phyloP scores from a whole-genome alignment of 1,140 invertebrate species.

The Heliothis virescens region DNA sequence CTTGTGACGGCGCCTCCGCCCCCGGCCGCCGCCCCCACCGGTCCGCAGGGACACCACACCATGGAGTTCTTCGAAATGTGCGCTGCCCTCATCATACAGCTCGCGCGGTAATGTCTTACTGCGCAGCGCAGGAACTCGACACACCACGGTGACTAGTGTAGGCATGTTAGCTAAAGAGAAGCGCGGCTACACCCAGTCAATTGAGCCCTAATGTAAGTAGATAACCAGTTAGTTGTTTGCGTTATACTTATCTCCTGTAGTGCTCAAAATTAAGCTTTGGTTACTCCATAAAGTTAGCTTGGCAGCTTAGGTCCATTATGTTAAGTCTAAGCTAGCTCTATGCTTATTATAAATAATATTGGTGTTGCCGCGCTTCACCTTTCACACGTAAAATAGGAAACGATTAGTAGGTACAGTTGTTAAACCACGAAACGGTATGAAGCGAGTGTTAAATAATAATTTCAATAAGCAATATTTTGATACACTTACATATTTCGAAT shows the following conservation, averaged over 20 bases:
- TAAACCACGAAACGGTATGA: slow-evolving; percentile 25
- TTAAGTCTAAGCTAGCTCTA: neutral
- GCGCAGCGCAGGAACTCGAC: neutral
- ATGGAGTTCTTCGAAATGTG: slow-evolving; percentile 99
- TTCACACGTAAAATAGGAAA: neutral
- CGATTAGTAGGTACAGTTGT: slow-evolving; percentile 1
- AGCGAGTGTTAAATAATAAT: slow-evolving; percentile 27
- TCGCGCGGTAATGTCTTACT: slow-evolving; percentile 92
- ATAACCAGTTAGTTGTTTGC: neutral
- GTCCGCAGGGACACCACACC: slow-evolving; percentile 93
- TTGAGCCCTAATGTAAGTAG: neutral
- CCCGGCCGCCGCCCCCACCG: slow-evolving; percentile 66
- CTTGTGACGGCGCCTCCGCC: slow-evolving; percentile 69
- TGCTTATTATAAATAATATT: neutral
- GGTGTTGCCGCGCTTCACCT: neutral
- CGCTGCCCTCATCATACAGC: slow-evolving; percentile 98
- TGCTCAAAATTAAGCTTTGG: neutral
- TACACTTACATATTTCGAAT: slow-evolving; percentile 36
- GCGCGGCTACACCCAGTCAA: neutral
- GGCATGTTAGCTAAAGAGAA: neutral
- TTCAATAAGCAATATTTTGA: slow-evolving; percentile 44
- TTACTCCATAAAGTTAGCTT: no score
- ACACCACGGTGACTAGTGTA: neutral
- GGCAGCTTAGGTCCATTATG: neutral
- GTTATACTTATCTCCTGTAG: neutral